These are phyloP conservation scores for Sphenodon punctatus DNA, from an alignment of 2,797 vertebrate genomes.

Conservation along the genomic window DNA sequence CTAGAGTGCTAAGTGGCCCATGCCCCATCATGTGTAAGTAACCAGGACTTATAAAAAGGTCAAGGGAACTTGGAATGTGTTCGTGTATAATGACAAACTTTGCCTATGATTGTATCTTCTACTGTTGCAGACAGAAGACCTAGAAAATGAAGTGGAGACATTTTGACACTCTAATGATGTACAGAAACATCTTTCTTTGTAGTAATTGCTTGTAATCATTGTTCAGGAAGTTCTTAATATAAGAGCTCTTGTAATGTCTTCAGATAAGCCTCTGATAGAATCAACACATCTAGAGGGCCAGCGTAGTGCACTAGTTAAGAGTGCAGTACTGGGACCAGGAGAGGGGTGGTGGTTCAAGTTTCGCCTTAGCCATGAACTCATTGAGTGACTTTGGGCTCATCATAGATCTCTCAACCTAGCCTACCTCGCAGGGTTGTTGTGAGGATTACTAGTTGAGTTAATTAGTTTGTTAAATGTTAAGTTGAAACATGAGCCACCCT, in stretches of 20 bases:
- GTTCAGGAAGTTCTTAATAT: too few species aligned
- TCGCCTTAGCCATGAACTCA: too few species aligned
- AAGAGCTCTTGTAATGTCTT: accelerated
- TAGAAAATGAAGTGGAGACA: background rate
- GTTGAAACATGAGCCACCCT: too few species aligned
- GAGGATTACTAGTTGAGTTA: too few species aligned
- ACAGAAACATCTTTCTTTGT: accelerated
- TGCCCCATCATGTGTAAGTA: background rate
- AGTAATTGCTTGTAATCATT: background rate
- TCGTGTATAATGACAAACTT: background rate
- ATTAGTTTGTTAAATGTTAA: too few species aligned
- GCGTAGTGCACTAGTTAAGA: too few species aligned
- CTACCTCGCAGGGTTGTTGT: too few species aligned
- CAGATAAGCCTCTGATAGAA: background rate
- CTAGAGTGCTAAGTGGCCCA: background rate
- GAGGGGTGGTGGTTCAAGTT: too few species aligned
- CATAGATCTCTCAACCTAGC: too few species aligned
- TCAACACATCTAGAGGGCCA: background rate
- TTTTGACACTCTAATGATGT: background rate
- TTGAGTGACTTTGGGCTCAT: too few species aligned
- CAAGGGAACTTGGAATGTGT: background rate
- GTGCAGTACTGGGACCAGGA: too few species aligned
- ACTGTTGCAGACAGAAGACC: background rate
- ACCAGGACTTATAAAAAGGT: accelerated
- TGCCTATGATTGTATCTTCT: background rate